Evolutionary conservation across 2,888 invertebrate genomes (phyloP), one percentile per base, ranked within the genome.

Genomic region (Phalera bucephala): DNA sequence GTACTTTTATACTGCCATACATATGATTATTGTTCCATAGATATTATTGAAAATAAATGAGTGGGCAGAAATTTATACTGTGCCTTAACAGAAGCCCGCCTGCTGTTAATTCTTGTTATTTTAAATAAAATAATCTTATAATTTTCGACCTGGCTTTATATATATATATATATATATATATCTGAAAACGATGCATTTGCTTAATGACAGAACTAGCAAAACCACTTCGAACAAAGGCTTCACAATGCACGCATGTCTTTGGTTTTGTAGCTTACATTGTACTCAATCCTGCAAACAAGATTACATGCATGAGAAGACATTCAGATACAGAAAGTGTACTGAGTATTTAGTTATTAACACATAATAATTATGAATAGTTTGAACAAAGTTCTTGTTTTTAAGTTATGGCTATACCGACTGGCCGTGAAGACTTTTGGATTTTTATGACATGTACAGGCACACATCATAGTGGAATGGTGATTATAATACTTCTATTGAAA

Each of bases 401-500:
- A 7, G 10, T 8, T 29, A 19, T 29, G 17, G 29, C 19, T 17
- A 19, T 17, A 29, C 5, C 19, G 19, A 19, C 29, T 19, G 11
- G 11, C 29, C 10, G 8, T 17, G 2, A 11, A 29, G 31, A 15
- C 37, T 33, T 15, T n/a, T n/a, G 8, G 11, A 34, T 32, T 34
- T 33, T 22, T 41, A 32, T 31, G 12, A 25, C 25, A 40, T 11
- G 15, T 33, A 32, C 9, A 46, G 32, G 29, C 25, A 38, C 31
- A 36, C 20, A 30, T 13, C 36, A 27, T 33, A 52, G 20, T 58
- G 60, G 57, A 58, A 58, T 58, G 56, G 51, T 55, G 44, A 47
- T 45, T 41, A 36, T 19, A 40, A 20, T 36, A 40, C 45, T 52
- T 50, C 5, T 17, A 45, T 12, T 27, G 19, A 36, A 26, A 36